A percentile compares a stretch with the other conserved stretches of the same genome.
phyloP scores from a whole-genome alignment of 2,888 invertebrate genomes.

The Cosmia pyralina region DNA sequence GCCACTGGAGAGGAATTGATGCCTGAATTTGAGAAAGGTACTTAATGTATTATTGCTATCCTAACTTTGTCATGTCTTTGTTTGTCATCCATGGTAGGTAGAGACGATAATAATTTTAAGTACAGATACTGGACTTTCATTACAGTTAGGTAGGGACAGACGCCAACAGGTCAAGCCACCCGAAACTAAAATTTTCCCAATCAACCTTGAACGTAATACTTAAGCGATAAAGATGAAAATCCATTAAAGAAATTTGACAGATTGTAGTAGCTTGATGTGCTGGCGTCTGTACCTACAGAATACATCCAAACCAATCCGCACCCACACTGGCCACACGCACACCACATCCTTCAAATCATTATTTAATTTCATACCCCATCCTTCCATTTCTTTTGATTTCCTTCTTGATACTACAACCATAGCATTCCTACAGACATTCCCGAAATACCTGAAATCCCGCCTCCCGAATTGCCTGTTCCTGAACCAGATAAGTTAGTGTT shows the following conservation, averaged over 20 bases:
- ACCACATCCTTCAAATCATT: neutral
- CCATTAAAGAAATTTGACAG: too few species aligned
- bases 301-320: neutral
- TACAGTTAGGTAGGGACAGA: neutral
- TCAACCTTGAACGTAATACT: too few species aligned
- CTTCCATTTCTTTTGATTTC: constrained; percentile 12
- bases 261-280: too few species aligned
- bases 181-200: too few species aligned
- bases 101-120: neutral
- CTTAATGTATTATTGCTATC: constrained; percentile 8
- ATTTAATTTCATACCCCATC: constrained; percentile 6
- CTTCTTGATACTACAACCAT: constrained; percentile 43
- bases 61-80: neutral
- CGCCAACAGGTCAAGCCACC: too few species aligned
- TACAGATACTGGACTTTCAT: neutral
- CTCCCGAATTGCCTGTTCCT: constrained; percentile 78
- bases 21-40: constrained; percentile 78
- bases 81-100: too few species aligned
- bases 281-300: too few species aligned
- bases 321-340: neutral
- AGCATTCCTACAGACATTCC: constrained; percentile 80
- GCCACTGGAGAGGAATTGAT: constrained; percentile 72
- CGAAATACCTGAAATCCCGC: constrained; percentile 82
- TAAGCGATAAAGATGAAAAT: too few species aligned
- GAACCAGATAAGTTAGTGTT: constrained; percentile 79